Base-by-base conservation (phyloP, 2,113 vertebrate genomes). In the Cynoglossus semilaevis region DNA sequence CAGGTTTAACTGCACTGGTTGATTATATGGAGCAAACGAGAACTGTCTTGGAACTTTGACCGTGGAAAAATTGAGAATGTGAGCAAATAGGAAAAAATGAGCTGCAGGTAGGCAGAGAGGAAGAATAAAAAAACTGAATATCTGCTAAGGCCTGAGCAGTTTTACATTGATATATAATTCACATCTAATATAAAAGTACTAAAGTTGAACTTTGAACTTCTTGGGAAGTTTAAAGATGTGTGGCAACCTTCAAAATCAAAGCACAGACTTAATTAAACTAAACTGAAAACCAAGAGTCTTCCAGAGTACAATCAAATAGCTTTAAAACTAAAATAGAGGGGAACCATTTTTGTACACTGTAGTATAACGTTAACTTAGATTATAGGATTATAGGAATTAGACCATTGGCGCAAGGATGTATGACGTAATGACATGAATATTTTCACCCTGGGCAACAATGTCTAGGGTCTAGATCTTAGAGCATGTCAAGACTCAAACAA, bases 371-470 rank as follows among this genome's bases (percentile, higher is more conserved):
- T 29, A 29, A 29, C 22, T 29, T 29, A 29, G 22, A 29, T 17
- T 47, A 48, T 16, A 41, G 35, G 49, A 51, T 50, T 49, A 47
- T 5, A 22, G n/a, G 9, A n/a, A n/a, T n/a, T n/a, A 51, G 56
- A 74, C 19, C 35, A 50, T 55, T 64, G 53, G 19, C 58, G 64
- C 17, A 40, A 54, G 50, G n/a, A 58, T 42, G 14, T 48, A 70
- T 85, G 73, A 88, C 83, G 82, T 70, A 76, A 85, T 67, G 38
- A 55, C 17, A 58, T 72, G 83, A 87, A 79, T 48, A 82, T 83
- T 72, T 85, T 68, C 58, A 80, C 41, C 56, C 45, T 15, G 45
- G 45, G 67, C 54, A 41, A 61, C 38, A 52, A 15, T 35, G 44
- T 67, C 37, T 60, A 50, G 56, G 42, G 70, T 52, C 51, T 47